A percentile compares a stretch with the other conserved stretches of the same genome.
These are phyloP conservation scores for Salpingus planirostris DNA, from an alignment of 2,888 invertebrate genomes.

Conservation along the genomic window DNA sequence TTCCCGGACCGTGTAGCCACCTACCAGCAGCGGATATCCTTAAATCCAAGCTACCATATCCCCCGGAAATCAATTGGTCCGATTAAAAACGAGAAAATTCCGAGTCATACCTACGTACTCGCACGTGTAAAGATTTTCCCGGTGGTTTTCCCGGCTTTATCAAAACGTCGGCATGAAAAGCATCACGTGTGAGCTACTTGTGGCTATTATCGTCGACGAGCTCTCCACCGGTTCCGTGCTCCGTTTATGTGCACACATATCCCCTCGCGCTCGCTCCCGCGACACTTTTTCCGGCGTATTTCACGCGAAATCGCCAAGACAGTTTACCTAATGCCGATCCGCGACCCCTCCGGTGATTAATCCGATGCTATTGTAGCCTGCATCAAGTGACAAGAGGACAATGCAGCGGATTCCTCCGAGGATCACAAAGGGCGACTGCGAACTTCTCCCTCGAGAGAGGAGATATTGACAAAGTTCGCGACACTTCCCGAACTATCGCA, in stretches of 20 bases:
- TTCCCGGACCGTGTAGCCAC: slow-evolving; percentile 40
- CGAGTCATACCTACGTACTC: too few relatives aligned
- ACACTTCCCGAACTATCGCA: too few relatives aligned
- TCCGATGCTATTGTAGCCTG: slow-evolving; percentile 20
- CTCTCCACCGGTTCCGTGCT: slow-evolving; percentile 34
- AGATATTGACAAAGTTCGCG: slow-evolving; percentile 14
- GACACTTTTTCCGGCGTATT: too few relatives aligned
- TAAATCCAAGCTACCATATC: slow-evolving; percentile 29
- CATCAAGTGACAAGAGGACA: slow-evolving; percentile 21
- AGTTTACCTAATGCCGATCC: too few relatives aligned
- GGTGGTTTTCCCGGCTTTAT: too few relatives aligned
- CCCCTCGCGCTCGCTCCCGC: too few relatives aligned
- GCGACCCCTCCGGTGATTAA: slow-evolving; percentile 11
- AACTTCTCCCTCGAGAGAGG: slow-evolving; percentile 10
- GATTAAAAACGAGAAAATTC: too few relatives aligned
- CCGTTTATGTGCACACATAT: too few relatives aligned
- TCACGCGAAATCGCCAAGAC: too few relatives aligned
- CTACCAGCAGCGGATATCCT: slow-evolving; percentile 41
- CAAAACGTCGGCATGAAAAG: too few relatives aligned
- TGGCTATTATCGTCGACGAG: slow-evolving; percentile 40
- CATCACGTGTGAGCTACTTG: slow-evolving; percentile 36
- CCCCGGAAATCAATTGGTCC: too few relatives aligned
- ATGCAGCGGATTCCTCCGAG: slow-evolving; percentile 16
- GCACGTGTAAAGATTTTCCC: too few relatives aligned
- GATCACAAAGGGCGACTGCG: slow-evolving; percentile 15